Evolutionary conservation across 1,140 invertebrate species (phyloP), one percentile per base, ranked within the genome.

Genomic region (Harpegnathos saltator): DNA sequence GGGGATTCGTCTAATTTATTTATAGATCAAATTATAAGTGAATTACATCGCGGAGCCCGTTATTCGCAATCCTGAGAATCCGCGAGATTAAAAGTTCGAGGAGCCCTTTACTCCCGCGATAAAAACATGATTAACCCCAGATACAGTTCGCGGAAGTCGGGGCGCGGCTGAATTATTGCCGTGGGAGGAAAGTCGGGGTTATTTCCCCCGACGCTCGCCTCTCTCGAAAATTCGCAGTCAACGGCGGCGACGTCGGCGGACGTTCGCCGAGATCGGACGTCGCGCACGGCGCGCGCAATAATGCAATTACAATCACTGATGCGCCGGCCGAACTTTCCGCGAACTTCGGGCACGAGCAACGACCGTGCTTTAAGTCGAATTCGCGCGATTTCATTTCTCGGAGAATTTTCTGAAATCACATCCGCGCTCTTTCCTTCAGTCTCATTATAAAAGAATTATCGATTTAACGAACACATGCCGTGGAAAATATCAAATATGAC

Each of bases 101-200:
- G 26, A n/a, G 24, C 9, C 48, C 3, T 24, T 11, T 15, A 29
- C 50, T 24, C 44, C 33, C 19, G 22, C 48, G 72, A 77, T 80
- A 80, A 56, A 80, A 80, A 80, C 75, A 71, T 33, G 65, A 80
- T 80, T 80, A 80, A 71, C 52, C 52, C 65, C 17, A 80, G 54
- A 71, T 80, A 82, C 72, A 82, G 54, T 82, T 82, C 72, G 29
- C 75, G 75, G 63, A 68, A 69, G 75, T 68, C 63, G 58, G n/a
- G n/a, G 52, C 52, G 33, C 54, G 75, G 33, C 65, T 56, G 75
- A 71, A 68, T 80, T 80, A 71, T 80, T 80, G 52, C 75, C 69
- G 52, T 33, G 75, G 33, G 75, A 69, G 22, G 63, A 69, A 78
- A 69, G 63, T 78, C 52, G 15, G 50, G 44, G 17, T 68, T 69